A percentile compares a stretch with the other conserved stretches of the same genome.
Evolutionary conservation across 2,113 vertebrate genomes (phyloP).

Genomic region (Daboia siamensis): DNA sequence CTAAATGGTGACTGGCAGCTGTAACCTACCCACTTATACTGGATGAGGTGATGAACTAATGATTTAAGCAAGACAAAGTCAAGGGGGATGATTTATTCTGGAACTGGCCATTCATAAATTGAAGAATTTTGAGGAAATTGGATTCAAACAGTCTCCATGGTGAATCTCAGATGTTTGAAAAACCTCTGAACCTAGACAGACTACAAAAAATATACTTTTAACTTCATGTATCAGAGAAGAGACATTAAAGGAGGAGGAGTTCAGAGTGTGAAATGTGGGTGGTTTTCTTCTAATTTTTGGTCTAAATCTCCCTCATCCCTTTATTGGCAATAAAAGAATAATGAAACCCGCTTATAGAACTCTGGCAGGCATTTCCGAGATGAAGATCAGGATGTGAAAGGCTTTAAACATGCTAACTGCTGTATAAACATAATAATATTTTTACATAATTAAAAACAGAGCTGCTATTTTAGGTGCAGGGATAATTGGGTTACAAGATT

Average conservation of each 20-base stretch:
- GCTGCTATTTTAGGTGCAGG: not conserved
- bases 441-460: not conserved
- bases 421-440: not conserved
- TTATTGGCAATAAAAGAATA: not conserved
- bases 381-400: not conserved
- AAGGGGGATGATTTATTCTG: not conserved
- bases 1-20: not conserved
- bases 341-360: not conserved
- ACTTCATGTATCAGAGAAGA: not conserved
- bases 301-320: not conserved
- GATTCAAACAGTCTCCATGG: not conserved
- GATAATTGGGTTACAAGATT: not conserved
- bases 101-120: not conserved
- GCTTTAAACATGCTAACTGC: not conserved
- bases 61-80: not conserved
- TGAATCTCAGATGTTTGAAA: not conserved
- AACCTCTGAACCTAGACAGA: not conserved
- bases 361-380: not conserved
- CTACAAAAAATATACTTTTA: not conserved
- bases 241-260: not conserved
- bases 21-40: not conserved
- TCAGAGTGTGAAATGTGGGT: not conserved
- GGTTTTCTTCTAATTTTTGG: not conserved
- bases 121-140: not conserved
- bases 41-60: too few relatives aligned